Base-by-base conservation (phyloP, 2,888 invertebrate genomes). In the Odiellus spinosus region DNA sequence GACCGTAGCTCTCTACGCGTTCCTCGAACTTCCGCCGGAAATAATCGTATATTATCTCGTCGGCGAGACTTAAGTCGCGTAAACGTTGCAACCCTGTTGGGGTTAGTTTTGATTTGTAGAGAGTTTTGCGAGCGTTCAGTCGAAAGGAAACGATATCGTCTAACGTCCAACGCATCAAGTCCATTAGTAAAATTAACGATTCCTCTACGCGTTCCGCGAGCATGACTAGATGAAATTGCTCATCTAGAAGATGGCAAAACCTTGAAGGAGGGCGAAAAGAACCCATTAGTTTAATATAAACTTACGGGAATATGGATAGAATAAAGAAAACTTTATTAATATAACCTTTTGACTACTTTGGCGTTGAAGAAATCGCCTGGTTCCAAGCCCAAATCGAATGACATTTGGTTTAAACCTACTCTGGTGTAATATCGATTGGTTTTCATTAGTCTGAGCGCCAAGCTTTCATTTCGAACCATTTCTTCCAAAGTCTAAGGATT, bases 321-420 rank as follows among this genome's bases (percentile, higher is more conserved):
- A n/a, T n/a, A n/a, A n/a, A n/a, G n/a, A n/a, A n/a, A n/a, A n/a
- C n/a, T n/a, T n/a, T n/a, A n/a, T 4, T 38, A 18, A 38, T 15
- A 15, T 17, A 38, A 57, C 32, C 53, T 47, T 20, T 45, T 42
- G 20, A 61, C 48, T 12, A 48, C 45, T 6, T 47, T 44, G 4
- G 39, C 34, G 44, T 59, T 53, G 21, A 50, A 43, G 40, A 60
- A 56, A 11, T 50, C 44, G 4, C 42, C 39, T 2, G 54, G 49
- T n/a, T 55, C 50, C 14, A 60, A 41, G 1, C 63, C 63, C 44
- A 61, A 53, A 46, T 63, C 63, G 45, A 57, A 62, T 14, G 58
- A 52, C 60, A 62, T 60, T 44, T 63, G 62, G 53, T 63, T 62
- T 35, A 57, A 54, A 15, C 62, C 63, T 8, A 61, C 54, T 42